Conservation (phyloP, 1,140 invertebrate genomes). For the Eriocheir sinensis region DNA sequence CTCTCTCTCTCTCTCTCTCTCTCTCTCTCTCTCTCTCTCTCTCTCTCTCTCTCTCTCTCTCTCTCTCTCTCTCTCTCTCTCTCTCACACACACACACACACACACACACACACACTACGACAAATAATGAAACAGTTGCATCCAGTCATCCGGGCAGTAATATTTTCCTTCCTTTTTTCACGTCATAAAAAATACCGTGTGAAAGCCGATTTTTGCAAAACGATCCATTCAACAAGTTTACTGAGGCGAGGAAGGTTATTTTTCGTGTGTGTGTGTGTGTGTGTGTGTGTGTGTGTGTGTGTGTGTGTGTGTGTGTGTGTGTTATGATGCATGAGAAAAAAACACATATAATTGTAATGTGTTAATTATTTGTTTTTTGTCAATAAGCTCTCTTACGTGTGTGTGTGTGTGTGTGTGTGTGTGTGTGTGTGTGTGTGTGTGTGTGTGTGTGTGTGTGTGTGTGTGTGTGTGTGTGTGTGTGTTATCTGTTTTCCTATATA, state of each 20-base stretch:
- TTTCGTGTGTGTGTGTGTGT: background rate
- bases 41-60: constrained; percentile 16
- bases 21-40: background rate
- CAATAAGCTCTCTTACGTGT: no score
- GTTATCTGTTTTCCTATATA: no score
- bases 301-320: background rate
- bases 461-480: no score
- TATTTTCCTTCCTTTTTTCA: background rate
- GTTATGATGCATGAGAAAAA: no score
- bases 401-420: no score
- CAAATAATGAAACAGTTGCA: background rate
- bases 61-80: background rate
- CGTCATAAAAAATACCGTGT: background rate
- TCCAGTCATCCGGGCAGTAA: background rate
- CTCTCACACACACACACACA: background rate
- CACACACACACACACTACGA: background rate
- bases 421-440: no score
- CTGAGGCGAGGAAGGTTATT: background rate
- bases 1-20: background rate
- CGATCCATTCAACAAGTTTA: background rate
- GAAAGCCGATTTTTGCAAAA: background rate
- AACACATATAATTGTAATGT: no score
- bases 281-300: background rate
- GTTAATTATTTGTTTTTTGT: no score
- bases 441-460: no score